Conservation (phyloP, 2,797 vertebrate genomes). For the Carapus acus region DNA sequence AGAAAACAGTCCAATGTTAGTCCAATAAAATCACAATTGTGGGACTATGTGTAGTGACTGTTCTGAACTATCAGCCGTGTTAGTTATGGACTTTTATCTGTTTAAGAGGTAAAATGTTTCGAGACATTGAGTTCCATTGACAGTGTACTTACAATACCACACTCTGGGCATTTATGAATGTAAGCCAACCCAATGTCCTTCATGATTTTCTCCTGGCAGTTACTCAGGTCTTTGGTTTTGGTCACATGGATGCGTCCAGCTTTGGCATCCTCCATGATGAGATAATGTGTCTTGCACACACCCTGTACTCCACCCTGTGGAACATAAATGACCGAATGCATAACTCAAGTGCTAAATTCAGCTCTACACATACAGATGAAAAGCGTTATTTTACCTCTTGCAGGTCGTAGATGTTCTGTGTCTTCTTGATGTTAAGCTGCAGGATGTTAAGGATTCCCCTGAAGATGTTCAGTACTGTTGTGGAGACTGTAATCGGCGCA, state of each 20-base stretch:
- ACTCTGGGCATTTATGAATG: constrained; percentile 60
- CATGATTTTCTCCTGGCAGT: constrained; percentile 73
- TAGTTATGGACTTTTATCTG: too few relatives aligned
- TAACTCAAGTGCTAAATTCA: too few relatives aligned
- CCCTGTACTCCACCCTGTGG: constrained; percentile 72
- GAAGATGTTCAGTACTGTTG: constrained; percentile 69
- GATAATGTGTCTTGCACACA: constrained; percentile 78
- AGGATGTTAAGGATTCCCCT: constrained; percentile 74
- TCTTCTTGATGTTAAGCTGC: constrained; percentile 75
- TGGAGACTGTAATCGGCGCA: constrained; percentile 60
- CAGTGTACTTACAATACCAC: constrained; percentile 69
- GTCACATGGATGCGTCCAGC: constrained; percentile 62
- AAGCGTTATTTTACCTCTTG: constrained; percentile 69
- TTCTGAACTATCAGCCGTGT: too few relatives aligned
- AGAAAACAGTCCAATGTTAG: constrained; percentile 16
- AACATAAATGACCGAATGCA: constrained; percentile 13
- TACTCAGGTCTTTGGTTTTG: constrained; percentile 78
- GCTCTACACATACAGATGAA: background rate
- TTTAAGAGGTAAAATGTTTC: too few relatives aligned
- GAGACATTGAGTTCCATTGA: constrained; percentile 3
- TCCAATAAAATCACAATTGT: constrained; percentile 27
- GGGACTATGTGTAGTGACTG: too few relatives aligned
- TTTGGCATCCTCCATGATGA: constrained; percentile 69
- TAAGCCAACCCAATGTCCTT: constrained; percentile 74
- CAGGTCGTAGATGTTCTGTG: constrained; percentile 70